Evolutionary conservation across 2,113 vertebrate species (phyloP).

Genomic region (Tamias sibiricus): DNA sequence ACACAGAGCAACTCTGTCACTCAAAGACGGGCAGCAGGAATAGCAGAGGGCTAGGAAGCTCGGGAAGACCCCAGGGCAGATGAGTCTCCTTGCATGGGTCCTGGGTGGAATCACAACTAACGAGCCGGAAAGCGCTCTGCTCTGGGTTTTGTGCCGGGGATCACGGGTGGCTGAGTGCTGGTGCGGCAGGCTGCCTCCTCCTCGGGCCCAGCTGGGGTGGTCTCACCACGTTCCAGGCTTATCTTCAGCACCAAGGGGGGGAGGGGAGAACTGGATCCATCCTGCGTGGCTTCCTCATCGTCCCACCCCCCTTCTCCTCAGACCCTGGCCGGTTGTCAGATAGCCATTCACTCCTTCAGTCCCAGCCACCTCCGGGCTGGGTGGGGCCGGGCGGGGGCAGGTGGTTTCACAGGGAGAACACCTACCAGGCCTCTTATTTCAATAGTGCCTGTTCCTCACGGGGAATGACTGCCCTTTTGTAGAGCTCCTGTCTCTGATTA

Average conservation of each 20-base stretch:
- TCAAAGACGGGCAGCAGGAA: background rate
- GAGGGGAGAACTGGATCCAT: too few species aligned
- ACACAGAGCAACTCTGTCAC: background rate
- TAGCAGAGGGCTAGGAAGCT: background rate
- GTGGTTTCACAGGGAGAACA: too few species aligned
- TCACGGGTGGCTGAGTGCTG: too few species aligned
- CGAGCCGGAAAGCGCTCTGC: background rate
- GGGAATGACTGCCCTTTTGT: background rate
- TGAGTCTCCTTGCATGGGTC: background rate
- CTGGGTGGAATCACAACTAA: too few species aligned
- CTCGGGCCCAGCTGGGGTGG: background rate
- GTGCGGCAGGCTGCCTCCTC: background rate
- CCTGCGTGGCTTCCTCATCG: too few species aligned
- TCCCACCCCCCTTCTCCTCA: background rate
- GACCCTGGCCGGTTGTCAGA: background rate
- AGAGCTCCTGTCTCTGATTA: background rate
- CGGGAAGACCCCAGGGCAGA: background rate
- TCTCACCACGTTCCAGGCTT: background rate
- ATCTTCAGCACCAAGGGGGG: background rate
- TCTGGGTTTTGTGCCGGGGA: background rate
- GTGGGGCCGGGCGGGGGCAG: too few species aligned
- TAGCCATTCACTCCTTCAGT: accelerated
- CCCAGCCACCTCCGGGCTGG: too few species aligned
- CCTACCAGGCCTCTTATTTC: background rate
- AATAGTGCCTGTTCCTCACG: background rate